Evolutionary conservation across 2,888 invertebrate genomes (phyloP).

Genomic region (Parapristionchus giblindavisi): DNA sequence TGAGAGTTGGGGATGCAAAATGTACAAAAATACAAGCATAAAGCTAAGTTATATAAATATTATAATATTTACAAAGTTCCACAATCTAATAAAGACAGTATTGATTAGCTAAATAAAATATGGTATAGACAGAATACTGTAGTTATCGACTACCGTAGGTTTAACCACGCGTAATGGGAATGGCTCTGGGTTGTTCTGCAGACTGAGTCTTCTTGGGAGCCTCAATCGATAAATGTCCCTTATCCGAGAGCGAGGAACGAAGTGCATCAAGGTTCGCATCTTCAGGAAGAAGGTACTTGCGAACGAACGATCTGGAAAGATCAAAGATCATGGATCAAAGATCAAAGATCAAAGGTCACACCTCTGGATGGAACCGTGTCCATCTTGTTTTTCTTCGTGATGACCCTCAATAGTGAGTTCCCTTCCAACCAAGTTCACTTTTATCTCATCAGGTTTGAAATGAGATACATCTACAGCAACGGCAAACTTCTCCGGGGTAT

Average conservation of each 20-base stretch:
- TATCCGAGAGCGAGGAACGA: constrained; percentile 35
- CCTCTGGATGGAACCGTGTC: constrained; percentile 38
- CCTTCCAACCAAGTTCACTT: constrained; percentile 47
- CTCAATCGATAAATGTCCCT: constrained; percentile 1
- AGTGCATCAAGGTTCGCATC: constrained; percentile 27
- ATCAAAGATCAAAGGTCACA: constrained; percentile 6
- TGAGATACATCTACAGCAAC: constrained; percentile 46
- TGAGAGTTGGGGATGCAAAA: too few species aligned
- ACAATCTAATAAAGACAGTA: too few species aligned
- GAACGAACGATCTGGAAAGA: constrained; percentile 37
- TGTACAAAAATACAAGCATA: too few species aligned
- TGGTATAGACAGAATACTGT: too few species aligned
- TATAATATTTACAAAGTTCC: too few species aligned
- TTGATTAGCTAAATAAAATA: too few species aligned
- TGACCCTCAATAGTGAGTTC: constrained; percentile 48
- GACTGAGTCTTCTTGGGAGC: constrained; percentile 1
- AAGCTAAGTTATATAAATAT: too few species aligned
- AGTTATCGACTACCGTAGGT: too few species aligned
- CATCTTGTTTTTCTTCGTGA: constrained; percentile 46
- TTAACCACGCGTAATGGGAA: neutral
- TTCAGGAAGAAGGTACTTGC: constrained; percentile 33
- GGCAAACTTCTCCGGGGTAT: constrained; percentile 41
- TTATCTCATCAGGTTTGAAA: constrained; percentile 47
- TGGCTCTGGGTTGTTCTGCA: neutral
- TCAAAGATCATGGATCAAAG: constrained; percentile 20